Evolutionary conservation across 1,140 invertebrate species (phyloP).

Genomic region (Euura saliciscinereae): DNA sequence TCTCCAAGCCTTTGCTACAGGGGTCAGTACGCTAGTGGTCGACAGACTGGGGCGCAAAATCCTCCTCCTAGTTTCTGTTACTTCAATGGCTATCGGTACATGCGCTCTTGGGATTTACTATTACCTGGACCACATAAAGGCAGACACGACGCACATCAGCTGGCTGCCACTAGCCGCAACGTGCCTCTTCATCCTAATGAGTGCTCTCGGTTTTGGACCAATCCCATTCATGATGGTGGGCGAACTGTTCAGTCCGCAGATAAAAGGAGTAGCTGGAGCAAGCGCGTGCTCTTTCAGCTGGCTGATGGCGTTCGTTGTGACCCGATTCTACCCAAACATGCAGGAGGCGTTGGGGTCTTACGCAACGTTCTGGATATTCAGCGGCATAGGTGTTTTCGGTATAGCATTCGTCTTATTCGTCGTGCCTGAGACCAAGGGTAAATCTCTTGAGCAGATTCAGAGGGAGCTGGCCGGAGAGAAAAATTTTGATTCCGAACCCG

Average conservation of each 20-base stretch:
- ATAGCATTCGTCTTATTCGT: constrained; percentile 76
- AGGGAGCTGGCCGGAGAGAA: constrained; percentile 58
- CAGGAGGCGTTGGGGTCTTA: constrained; percentile 63
- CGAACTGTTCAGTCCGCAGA: constrained; percentile 74
- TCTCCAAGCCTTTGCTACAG: constrained; percentile 77
- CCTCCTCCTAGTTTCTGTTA: constrained; percentile 69
- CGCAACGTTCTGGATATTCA: constrained; percentile 82
- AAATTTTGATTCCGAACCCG: background rate
- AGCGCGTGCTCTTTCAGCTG: constrained; percentile 80
- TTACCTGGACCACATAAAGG: constrained; percentile 61
- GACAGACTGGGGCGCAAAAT: constrained; percentile 77
- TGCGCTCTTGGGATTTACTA: constrained; percentile 70
- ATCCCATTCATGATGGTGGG: constrained; percentile 83
- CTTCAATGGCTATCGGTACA: constrained; percentile 68
- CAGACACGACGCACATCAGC: constrained; percentile 55
- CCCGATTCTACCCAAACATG: constrained; percentile 75
- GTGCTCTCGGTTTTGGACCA: constrained; percentile 79
- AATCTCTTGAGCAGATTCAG: constrained; percentile 84
- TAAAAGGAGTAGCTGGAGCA: constrained; percentile 77
- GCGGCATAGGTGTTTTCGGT: constrained; percentile 72
- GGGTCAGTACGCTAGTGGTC: constrained; percentile 72
- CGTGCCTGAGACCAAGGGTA: constrained; percentile 91
- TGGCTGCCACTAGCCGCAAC: constrained; percentile 62
- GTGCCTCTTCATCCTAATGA: constrained; percentile 77
- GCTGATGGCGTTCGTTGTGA: constrained; percentile 81